Evolutionary conservation across 2,888 invertebrate genomes (phyloP), one percentile per base, ranked within the genome.

Genomic region (Ptychoptera albimana): DNA sequence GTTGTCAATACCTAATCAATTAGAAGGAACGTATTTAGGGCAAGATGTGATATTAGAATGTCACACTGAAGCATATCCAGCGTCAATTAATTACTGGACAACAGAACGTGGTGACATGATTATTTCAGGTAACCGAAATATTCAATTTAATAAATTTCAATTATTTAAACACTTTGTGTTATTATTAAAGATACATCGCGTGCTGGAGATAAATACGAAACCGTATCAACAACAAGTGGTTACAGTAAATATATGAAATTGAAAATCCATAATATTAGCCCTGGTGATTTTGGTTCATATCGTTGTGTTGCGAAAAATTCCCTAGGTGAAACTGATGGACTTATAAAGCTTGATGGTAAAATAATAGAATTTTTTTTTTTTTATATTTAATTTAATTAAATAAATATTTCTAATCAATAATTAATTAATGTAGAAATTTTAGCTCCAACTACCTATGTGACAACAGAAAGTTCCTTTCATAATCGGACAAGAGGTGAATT

Each of bases 41-140:
- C 84, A 85, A 64, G 82, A 85, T 57, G 82, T 85, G 49, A 76
- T 79, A 29, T 66, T 87, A 50, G 84, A 83, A 62, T 87, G 86
- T 60, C 80, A 83, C 64, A 84, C 84, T 0, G 86, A 87, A 63
- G 85, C 86, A 37, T 84, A 81, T 59, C 87, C 87, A 16, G 79
- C 80, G 51, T 85, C 86, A 44, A 85, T 87, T 63, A 86, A 86
- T 71, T 87, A 86, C 64, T 87, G 87, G 87, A 84, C 85, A 15
- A 84, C 81, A 7, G 82, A 84, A 55, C 71, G 78, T 50, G 84
- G 84, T 34, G 83, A 84, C 57, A 85, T 85, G 84, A 84, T 86
- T 55, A 81, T 84, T 64, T 82, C 84, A 66, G 84, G 84, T 83
- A 71, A 74, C 9, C 2, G 11, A 11, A 3, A 11, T 7, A n/a